These are phyloP conservation scores for Megalonaias nervosa DNA, from an alignment of 1,140 invertebrate species.

Conservation along the genomic window DNA sequence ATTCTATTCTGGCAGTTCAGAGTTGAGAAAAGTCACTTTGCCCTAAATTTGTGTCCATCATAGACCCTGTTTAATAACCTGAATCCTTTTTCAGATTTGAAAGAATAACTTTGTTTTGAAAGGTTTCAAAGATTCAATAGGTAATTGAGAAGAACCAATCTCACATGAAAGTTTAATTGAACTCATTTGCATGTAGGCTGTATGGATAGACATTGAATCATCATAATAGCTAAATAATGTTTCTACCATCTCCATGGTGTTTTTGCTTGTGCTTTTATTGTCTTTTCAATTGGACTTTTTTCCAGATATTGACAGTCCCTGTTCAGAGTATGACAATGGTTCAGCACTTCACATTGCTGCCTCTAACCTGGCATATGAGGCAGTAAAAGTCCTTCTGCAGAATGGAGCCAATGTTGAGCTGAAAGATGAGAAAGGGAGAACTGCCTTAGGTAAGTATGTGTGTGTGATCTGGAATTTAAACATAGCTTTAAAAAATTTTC, in stretches of 20 bases:
- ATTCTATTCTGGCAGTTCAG: too few species aligned
- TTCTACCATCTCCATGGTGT: background rate
- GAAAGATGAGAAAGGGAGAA: conserved; percentile 70
- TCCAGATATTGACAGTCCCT: conserved; percentile 70
- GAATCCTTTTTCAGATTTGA: too few species aligned
- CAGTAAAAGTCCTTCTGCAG: conserved; percentile 72
- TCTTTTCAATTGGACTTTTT: conserved; percentile 8
- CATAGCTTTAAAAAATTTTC: too few species aligned
- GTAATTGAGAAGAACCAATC: background rate
- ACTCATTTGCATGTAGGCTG: background rate
- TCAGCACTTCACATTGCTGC: conserved; percentile 75
- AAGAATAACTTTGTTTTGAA: too few species aligned
- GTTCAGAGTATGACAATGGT: conserved; percentile 74
- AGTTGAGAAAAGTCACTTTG: too few species aligned
- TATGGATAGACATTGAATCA: too few species aligned
- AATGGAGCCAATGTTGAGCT: conserved; percentile 71
- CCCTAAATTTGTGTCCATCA: too few species aligned
- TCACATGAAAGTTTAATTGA: background rate
- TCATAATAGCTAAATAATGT: too few species aligned
- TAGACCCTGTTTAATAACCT: too few species aligned
- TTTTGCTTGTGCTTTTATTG: background rate
- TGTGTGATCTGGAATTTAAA: too few species aligned
- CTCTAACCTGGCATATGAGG: conserved; percentile 73
- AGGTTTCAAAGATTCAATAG: background rate
- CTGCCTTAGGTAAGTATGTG: conserved; percentile 64